These are phyloP conservation scores for Chrysogorgia sp. DNA, from an alignment of 92 coral and sea anemone genomes.

Conservation along the genomic window DNA sequence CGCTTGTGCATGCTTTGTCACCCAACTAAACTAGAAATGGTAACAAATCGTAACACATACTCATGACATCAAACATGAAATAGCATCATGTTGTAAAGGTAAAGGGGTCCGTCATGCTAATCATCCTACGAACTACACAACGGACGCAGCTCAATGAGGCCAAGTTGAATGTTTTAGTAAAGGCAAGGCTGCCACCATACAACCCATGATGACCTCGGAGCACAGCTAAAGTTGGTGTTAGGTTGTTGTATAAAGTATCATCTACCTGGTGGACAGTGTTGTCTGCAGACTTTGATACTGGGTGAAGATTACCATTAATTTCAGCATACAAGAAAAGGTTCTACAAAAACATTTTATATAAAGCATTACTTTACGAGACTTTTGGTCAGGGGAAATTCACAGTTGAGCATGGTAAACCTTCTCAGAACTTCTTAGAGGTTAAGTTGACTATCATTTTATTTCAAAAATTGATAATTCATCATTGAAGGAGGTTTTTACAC, in stretches of 20 bases:
- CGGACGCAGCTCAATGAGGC: background rate
- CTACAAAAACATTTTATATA: slow-evolving; percentile 36
- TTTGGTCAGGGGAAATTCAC: too few relatives aligned
- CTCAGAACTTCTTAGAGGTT: slow-evolving; percentile 99
- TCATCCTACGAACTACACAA: too few relatives aligned
- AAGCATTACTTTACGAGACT: too few relatives aligned
- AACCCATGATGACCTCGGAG: too few relatives aligned
- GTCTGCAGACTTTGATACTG: slow-evolving; percentile 88
- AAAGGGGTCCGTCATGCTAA: too few relatives aligned
- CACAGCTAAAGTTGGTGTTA: too few relatives aligned
- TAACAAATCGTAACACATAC: background rate
- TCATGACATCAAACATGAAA: background rate
- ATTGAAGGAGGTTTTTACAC: slow-evolving; percentile 17
- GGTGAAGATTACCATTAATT: slow-evolving; percentile 92
- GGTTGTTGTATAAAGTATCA: background rate
- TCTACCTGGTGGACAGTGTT: slow-evolving; percentile 81
- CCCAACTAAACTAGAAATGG: slow-evolving; percentile 90
- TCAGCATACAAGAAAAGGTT: slow-evolving; percentile 88
- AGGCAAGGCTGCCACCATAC: background rate
- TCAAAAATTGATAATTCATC: slow-evolving; percentile 41
- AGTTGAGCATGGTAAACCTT: too few relatives aligned
- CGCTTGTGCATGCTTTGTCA: slow-evolving; percentile 80
- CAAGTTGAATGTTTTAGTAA: background rate
- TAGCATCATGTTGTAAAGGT: background rate
- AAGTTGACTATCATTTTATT: slow-evolving; percentile 44